Base-by-base conservation (phyloP, 2,797 vertebrate genomes). In the Acanthornis magna region DNA sequence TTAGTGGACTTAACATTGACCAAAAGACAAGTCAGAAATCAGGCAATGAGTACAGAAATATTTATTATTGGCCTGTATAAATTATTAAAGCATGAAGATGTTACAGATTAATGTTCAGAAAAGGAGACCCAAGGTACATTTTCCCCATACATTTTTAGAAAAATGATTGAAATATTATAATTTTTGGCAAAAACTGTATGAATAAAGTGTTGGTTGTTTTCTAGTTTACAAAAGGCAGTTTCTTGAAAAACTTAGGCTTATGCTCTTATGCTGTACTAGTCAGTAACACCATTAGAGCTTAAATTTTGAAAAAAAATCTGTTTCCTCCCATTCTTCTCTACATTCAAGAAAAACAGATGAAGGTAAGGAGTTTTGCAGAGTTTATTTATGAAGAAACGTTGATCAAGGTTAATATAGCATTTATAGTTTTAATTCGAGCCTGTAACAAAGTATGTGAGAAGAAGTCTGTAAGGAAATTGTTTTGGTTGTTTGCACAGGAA, bases 81-180 rank as follows among this genome's bases (percentile, higher is more conserved):
- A 29, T 16, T 38, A 48, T 22, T 68, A 38, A 85, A 80, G 3
- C 4, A n/a, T 48, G 10, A 63, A 38, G 6, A 30, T 20, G 1
- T 51, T n/a, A 29, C 6, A 50, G 23, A 10, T 67, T 50, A 57
- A 27, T 20, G 20, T 21, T 81, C 42, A 78, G 20, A 84, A 78
- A 65, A 67, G 7, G 5, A n/a, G 5, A 62, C 3, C 6, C 0
- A 0, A 58, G 6, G 3, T 50, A 29, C 23, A 42, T 0, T 73
- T 79, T 76, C 34, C 15, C 29, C 7, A 30, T 15, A 9, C 2
- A 2, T 34, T 54, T 84, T 62, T 53, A 36, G 19, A 67, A 87
- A 72, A 74, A 7, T 9, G 7, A 54, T 32, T 25, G 3, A 47
- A 79, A 42, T 14, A 15, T 9, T 5, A 1, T 17, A 9, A 66